A percentile compares a stretch with the other conserved stretches of the same genome.
Conservation (phyloP, 2,888 invertebrate species). For the Buathra laborator region DNA sequence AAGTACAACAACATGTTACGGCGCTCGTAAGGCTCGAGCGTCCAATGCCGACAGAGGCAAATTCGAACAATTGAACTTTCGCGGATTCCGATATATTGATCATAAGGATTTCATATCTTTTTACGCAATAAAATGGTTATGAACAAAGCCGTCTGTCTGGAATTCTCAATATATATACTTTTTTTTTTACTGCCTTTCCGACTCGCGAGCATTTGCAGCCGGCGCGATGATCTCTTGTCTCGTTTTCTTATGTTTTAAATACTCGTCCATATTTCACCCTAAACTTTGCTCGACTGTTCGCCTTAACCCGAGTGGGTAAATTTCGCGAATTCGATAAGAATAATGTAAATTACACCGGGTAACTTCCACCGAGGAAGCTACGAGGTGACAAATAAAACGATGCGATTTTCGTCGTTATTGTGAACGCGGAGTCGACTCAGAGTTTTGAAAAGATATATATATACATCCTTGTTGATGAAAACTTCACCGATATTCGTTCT, state of each 20-base stretch:
- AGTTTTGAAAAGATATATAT: constrained; percentile 3
- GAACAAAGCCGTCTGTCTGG: neutral
- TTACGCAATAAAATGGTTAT: neutral
- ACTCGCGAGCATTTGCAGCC: neutral
- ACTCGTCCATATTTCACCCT: neutral
- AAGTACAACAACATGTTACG: neutral
- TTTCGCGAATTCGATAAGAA: constrained; percentile 26
- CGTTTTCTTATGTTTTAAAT: neutral
- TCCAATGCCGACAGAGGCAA: neutral
- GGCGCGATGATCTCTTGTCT: neutral
- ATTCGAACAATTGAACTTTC: neutral
- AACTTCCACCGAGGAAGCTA: constrained; percentile 1
- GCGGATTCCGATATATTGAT: no score
- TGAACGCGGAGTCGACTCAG: neutral
- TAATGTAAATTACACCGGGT: constrained; percentile 26
- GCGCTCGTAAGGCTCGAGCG: neutral
- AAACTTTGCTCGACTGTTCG: constrained; percentile 13
- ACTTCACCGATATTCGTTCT: constrained; percentile 1
- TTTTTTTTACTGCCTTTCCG: neutral
- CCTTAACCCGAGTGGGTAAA: neutral
- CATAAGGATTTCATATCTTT: neutral
- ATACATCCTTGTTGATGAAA: neutral
- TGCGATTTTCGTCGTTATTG: neutral
- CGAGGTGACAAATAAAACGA: constrained; percentile 4
- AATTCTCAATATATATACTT: neutral